A percentile compares a stretch with the other conserved stretches of the same genome.
phyloP scores from a whole-genome alignment of 2,888 invertebrate species.

The Drosophila cracens region DNA sequence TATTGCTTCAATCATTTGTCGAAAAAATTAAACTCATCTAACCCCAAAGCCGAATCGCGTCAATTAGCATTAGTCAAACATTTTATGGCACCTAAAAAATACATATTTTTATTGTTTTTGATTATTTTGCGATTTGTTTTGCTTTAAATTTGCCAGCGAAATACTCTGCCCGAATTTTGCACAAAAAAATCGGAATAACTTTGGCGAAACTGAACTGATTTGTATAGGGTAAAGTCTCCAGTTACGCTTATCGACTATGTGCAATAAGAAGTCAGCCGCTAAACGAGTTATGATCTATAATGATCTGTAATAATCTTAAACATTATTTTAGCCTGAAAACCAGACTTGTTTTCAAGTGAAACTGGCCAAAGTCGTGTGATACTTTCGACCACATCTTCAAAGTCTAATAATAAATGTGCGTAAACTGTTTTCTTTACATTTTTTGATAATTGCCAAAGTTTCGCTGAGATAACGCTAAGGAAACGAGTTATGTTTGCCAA shows the following conservation, averaged over 20 bases:
- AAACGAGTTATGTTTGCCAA: slow-evolving; percentile 63
- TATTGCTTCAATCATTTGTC: slow-evolving; percentile 9
- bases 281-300: neutral
- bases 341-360: slow-evolving; percentile 4
- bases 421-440: slow-evolving; percentile 33
- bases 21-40: slow-evolving; percentile 34
- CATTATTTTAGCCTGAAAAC: neutral
- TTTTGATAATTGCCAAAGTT: slow-evolving; percentile 50
- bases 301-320: neutral
- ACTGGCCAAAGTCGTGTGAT: neutral
- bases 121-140: slow-evolving; percentile 53
- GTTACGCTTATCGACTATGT: neutral
- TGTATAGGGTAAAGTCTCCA: neutral
- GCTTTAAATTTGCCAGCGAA: slow-evolving; percentile 47
- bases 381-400: slow-evolving; percentile 23
- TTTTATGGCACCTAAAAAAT: slow-evolving; percentile 24
- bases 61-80: slow-evolving; percentile 50
- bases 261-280: neutral
- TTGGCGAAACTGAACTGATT: neutral
- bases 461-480: slow-evolving; percentile 50
- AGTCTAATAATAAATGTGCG: slow-evolving; percentile 41
- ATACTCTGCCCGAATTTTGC: slow-evolving; percentile 5
- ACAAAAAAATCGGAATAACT: neutral
- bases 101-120: neutral
- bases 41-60: slow-evolving; percentile 30